Evolutionary conservation across 2,888 invertebrate genomes (phyloP).

Genomic region (Lamellibrachia columna): DNA sequence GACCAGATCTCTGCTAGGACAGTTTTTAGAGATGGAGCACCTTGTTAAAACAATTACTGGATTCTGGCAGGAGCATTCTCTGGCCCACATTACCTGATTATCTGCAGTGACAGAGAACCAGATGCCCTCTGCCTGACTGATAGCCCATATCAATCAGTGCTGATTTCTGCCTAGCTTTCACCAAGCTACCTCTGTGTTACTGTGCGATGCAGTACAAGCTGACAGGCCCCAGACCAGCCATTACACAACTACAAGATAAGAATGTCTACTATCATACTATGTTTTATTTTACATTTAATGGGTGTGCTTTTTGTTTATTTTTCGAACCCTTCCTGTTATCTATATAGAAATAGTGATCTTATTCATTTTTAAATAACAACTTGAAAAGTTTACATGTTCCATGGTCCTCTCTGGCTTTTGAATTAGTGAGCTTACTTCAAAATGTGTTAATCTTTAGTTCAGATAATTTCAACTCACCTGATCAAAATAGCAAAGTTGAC

Average conservation of each 20-base stretch:
- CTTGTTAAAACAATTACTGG: background rate
- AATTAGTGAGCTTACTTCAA: no score
- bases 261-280: background rate
- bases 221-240: background rate
- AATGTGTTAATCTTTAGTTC: no score
- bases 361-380: no score
- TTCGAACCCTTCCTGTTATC: background rate
- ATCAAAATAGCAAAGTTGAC: no score
- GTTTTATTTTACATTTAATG: background rate
- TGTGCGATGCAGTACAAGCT: background rate
- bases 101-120: background rate
- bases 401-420: no score
- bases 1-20: no score
- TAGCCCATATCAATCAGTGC: background rate
- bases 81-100: background rate
- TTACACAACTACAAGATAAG: background rate
- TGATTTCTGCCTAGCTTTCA: background rate
- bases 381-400: no score
- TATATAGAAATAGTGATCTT: background rate
- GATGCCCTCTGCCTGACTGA: background rate
- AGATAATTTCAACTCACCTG: no score
- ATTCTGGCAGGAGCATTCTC: background rate
- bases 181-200: background rate
- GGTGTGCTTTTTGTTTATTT: background rate
- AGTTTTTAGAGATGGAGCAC: no score